Conservation (phyloP, 2,113 vertebrate genomes). For the Python bivittatus region DNA sequence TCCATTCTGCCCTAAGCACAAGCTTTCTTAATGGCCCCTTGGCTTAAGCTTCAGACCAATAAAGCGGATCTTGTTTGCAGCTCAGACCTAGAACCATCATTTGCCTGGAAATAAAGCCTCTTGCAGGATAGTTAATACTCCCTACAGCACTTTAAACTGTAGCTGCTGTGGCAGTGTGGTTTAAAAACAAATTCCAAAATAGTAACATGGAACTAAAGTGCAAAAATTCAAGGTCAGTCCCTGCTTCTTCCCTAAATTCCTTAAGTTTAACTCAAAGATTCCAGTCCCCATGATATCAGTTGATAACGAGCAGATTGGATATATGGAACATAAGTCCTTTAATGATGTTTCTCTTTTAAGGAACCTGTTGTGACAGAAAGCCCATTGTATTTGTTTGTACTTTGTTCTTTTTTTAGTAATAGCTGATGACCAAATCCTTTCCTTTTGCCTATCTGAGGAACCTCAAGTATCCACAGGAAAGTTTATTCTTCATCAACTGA, state of each 20-base stretch:
- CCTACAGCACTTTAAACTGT: neutral
- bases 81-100: neutral
- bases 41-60: slow-evolving; percentile 22
- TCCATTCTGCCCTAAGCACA: slow-evolving; percentile 8
- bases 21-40: slow-evolving; percentile 16
- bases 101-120: neutral
- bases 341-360: neutral
- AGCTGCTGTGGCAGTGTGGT: too few species aligned
- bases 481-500: neutral
- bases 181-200: neutral
- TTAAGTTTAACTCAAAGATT: neutral
- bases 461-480: neutral
- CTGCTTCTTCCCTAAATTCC: neutral
- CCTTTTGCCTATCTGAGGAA: neutral
- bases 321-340: neutral
- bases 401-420: neutral
- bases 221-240: neutral
- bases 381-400: neutral
- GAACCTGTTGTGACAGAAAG: neutral
- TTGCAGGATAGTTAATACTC: neutral
- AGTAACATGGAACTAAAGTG: neutral
- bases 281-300: neutral
- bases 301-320: neutral
- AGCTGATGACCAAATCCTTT: neutral
- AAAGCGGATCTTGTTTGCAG: slow-evolving; percentile 2